Base-by-base conservation (phyloP, 1,140 invertebrate species). In the Apolygus lucorum region DNA sequence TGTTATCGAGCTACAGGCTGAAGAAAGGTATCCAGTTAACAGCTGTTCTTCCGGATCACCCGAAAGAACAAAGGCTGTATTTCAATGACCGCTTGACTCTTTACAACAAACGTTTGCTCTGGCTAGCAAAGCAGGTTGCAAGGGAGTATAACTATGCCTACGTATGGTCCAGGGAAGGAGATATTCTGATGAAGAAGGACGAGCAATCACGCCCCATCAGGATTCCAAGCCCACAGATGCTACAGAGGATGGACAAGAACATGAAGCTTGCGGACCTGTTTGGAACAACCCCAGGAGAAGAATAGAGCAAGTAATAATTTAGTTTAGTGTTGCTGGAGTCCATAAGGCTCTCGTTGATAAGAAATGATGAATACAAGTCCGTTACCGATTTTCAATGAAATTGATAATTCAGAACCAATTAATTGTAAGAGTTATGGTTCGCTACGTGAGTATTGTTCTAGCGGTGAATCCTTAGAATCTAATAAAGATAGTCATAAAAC, bases 21-120 rank as follows among this genome's bases (percentile, higher is more conserved):
- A 59, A 74, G 26, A 59, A 68, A 62, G 8, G 34, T 68, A 24
- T 34, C 67, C 42, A 52, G 27, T n/a, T n/a, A 42, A 42, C 34
- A 42, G 34, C 11, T 11, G 22, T 59, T 59, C 54, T 59, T 22
- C 54, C 54, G 4, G 54, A 59, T 21, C 54, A 14, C 54, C 11
- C 11, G 22, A 8, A 59, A 21, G 54, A 59, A 14, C 54, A 24
- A 59, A 59, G 54, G 54, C 54, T 59, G 4, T 59, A 59, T 21
- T 11, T 59, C 54, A 59, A 59, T 59, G 54, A 59, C 4, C 22
- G 54, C 11, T 21, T 59, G 11, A 59, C 54, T 42, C 34, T 17
- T 21, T 59, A 14, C 54, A 59, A 59, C 22, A 59, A 22, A 59
- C 54, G 22, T 59, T 59, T 59, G 22, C 54, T 59, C 4, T 59